Percentiles rank a stretch among this genome's conserved stretches.
phyloP scores from a whole-genome alignment of 2,113 vertebrate species.

The Cryptomyrus ogoouensis region DNA sequence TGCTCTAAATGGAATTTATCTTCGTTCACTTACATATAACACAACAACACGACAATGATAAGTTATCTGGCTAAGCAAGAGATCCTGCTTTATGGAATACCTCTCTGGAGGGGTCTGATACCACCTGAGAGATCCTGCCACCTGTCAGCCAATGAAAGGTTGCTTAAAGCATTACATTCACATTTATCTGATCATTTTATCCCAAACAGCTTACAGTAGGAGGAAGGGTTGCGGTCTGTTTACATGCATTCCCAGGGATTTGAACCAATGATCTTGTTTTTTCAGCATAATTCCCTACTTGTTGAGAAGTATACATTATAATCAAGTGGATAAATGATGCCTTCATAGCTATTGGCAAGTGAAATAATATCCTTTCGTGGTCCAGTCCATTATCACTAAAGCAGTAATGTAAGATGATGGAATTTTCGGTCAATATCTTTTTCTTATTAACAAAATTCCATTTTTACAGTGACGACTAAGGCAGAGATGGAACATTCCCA shows the following conservation, averaged over 20 bases:
- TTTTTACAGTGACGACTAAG: background rate
- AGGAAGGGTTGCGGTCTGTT: background rate
- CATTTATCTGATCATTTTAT: background rate
- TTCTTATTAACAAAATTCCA: constrained; percentile 1
- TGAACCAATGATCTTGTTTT: background rate
- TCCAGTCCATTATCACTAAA: background rate
- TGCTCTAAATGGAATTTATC: background rate
- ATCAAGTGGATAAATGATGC: background rate
- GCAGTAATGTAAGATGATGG: background rate
- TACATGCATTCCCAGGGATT: background rate
- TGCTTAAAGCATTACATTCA: background rate
- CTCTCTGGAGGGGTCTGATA: background rate
- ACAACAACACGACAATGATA: background rate
- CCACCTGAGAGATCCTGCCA: background rate
- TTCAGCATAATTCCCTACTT: background rate
- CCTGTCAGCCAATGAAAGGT: background rate
- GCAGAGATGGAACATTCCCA: background rate
- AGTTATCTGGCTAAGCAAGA: background rate
- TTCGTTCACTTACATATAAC: background rate
- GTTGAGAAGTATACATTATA: background rate
- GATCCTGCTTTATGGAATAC: background rate
- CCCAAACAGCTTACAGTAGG: background rate
- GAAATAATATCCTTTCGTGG: background rate
- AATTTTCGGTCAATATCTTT: background rate
- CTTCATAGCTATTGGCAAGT: background rate